Base-by-base conservation (phyloP, 2,797 vertebrate species). In the Champsocephalus gunnari region DNA sequence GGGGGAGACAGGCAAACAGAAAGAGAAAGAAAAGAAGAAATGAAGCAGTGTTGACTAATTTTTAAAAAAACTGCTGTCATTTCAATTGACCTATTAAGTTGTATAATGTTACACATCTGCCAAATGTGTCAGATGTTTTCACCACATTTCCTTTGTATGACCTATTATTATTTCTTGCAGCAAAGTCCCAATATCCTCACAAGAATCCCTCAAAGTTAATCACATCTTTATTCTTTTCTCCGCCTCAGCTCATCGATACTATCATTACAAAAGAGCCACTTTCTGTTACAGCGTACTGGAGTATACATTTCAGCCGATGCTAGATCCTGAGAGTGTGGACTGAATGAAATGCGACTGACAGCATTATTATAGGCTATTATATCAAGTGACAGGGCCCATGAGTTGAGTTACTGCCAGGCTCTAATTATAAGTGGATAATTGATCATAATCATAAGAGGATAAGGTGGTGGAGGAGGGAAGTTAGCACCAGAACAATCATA, bases 341-440 rank as follows among this genome's bases (percentile, higher is more conserved):
- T 81, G 70, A 69, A 84, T 88, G 88, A 89, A 90, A 88, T 67
- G 77, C 91, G 88, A 93, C 71, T 88, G 89, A 92, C 88, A 90
- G 87, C 80, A 81, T 91, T 90, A 92, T 93, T 92, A 89, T 74
- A 87, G 87, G 87, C 87, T 90, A 88, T 91, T 91, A 90, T 83
- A 88, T 84, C 71, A 88, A 89, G 82, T 90, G 81, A 84, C 82
- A 89, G 80, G 75, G 81, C 84, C 80, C 73, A 88, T 88, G 86
- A 83, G 87, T 83, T 82, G 87, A 90, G 86, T 89, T 89, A 89
- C 85, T 91, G 88, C 81, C 79, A 90, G 83, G 79, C 77, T 93
- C 75, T 92, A 92, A 92, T 93, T 91, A 92, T 77, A 86, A 92
- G 82, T 88, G 88, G 84, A 92, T 92, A 93, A 94, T 90, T 92